A percentile compares a stretch with the other conserved stretches of the same genome.
Conservation (phyloP, 2,113 vertebrate species). For the Cheirogaleus medius region DNA sequence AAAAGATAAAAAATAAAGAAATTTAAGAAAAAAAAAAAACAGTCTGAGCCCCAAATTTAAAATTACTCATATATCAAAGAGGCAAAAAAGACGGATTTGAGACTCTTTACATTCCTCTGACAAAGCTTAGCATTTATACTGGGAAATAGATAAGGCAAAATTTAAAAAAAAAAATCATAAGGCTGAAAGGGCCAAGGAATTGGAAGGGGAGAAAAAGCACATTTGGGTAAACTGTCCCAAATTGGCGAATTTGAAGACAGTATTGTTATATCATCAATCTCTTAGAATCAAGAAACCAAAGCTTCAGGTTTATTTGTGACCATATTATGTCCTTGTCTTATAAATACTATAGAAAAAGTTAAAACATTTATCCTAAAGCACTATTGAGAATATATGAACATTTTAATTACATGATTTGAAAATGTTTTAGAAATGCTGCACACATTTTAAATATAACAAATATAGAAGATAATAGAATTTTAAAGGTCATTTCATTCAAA, state of each 20-base stretch:
- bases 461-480: conserved; percentile 22
- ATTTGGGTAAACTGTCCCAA: conserved; percentile 11
- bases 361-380: conserved; percentile 30
- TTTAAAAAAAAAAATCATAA: not conserved
- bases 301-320: not conserved
- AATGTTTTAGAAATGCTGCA: conserved; percentile 13
- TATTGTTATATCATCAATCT: not conserved
- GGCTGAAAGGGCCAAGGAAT: conserved; percentile 16
- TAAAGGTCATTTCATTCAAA: conserved; percentile 18
- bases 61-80: conserved; percentile 42
- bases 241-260: not conserved
- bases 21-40: too few relatives aligned
- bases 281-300: conserved; percentile 45
- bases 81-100: conserved; percentile 30
- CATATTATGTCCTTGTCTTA: not conserved
- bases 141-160: not conserved
- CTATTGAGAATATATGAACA: not conserved
- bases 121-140: conserved; percentile 26
- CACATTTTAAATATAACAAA: conserved; percentile 41
- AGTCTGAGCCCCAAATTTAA: conserved; percentile 46
- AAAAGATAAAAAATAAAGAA: too few relatives aligned
- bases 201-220: not conserved
- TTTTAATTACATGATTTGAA: conserved; percentile 36
- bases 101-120: conserved; percentile 15
- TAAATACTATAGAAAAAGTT: conserved; percentile 26